Base-by-base conservation (phyloP, 2,888 invertebrate species). In the Callimorpha dominula region DNA sequence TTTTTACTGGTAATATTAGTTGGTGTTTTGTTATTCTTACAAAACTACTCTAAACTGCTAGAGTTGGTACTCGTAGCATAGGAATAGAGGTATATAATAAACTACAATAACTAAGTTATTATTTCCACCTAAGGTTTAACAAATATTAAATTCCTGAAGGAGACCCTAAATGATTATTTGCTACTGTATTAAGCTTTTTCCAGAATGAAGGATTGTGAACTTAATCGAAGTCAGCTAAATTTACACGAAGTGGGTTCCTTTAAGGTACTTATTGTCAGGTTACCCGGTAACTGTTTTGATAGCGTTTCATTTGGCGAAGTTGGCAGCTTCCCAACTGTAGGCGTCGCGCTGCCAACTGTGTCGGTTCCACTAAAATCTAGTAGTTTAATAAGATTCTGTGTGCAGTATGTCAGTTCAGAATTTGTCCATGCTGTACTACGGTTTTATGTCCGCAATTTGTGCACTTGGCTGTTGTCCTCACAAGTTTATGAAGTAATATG, bases 321-420 rank as follows among this genome's bases (percentile, higher is more conserved):
- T 83, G 83, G 83, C 78, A 57, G 49, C 8, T 52, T 71, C 72
- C 81, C 84, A 80, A 72, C 72, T 43, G 62, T 52, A 66, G n/a
- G 74, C 72, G 71, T 67, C 72, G 50, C 54, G 73, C 70, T 82
- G 83, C 83, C 83, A 81, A 84, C 73, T 77, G 76, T 76, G 76
- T 62, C 63, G 64, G 63, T 49, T 63, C 64, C 70, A 77, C 71
- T 83, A 74, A 74, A 82, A 75, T 83, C 77, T 78, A 80, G 78
- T 80, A 81, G 77, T 81, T 78, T 82, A 60, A 82, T 78, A 84
- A 79, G 84, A 78, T 75, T 78, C 75, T 73, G 71, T 52, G 71
- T 76, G 76, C 81, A 79, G 66, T 84, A 76, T 80, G 78, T 78
- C 84, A 82, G 67, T 77, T 76, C 57, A 78, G 72, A 75, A 70